phyloP scores from a whole-genome alignment of 2,113 vertebrate species.

The Caranx ignobilis region DNA sequence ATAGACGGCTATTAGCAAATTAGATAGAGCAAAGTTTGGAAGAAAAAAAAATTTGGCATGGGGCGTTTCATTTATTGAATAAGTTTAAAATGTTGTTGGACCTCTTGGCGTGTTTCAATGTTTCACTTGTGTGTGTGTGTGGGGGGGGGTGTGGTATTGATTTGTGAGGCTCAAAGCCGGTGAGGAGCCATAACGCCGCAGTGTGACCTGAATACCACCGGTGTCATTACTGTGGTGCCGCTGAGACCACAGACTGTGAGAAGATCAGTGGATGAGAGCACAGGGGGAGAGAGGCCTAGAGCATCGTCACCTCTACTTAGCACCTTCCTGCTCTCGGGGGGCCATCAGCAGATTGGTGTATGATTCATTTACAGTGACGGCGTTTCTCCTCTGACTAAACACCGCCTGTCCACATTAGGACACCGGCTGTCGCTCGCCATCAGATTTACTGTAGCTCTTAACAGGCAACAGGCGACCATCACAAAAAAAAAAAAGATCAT shows the following conservation, averaged over 20 bases:
- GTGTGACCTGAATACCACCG: slow-evolving; percentile 58
- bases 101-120: slow-evolving; percentile 34
- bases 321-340: slow-evolving; percentile 51
- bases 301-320: slow-evolving; percentile 50
- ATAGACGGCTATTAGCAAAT: slow-evolving; percentile 72
- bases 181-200: slow-evolving; percentile 46
- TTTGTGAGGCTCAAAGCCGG: slow-evolving; percentile 53
- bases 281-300: slow-evolving; percentile 28
- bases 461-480: slow-evolving; percentile 13
- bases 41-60: slow-evolving; percentile 51
- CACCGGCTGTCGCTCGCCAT: slow-evolving; percentile 28
- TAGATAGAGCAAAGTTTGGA: slow-evolving; percentile 52
- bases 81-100: slow-evolving; percentile 59
- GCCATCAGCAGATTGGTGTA: slow-evolving; percentile 63
- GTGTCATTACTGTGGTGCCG: slow-evolving; percentile 53
- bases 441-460: slow-evolving; percentile 45
- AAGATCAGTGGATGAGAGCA: slow-evolving; percentile 34
- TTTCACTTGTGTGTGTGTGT: slow-evolving; percentile 31
- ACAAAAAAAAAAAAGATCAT: too few relatives aligned
- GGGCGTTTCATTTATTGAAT: slow-evolving; percentile 64
- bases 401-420: slow-evolving; percentile 58
- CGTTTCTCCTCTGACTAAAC: slow-evolving; percentile 49
- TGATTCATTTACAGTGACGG: slow-evolving; percentile 71
- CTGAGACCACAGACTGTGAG: slow-evolving; percentile 47
- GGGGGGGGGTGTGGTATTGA: slow-evolving; percentile 47